These are phyloP conservation scores for Spea bombifrons DNA, from an alignment of 2,113 vertebrate species.

Conservation along the genomic window DNA sequence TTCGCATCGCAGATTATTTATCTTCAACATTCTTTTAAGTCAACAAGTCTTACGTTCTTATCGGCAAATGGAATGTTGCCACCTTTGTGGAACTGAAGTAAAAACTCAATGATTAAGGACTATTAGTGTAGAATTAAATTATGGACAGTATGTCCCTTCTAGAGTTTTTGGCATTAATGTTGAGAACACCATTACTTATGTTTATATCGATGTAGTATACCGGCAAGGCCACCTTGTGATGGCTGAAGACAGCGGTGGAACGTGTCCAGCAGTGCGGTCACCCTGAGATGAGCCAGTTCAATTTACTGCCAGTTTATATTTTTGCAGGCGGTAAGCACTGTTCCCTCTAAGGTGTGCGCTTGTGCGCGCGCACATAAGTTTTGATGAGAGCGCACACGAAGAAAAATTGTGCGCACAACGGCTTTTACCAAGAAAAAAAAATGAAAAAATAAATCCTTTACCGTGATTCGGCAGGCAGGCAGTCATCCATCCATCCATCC, in stretches of 20 bases:
- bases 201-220: slow-evolving; percentile 13
- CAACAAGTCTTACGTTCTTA: slow-evolving; percentile 24
- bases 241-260: background rate
- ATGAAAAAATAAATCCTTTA: no score
- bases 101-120: slow-evolving; percentile 9
- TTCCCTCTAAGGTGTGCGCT: no score
- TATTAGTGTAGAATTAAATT: slow-evolving; percentile 8
- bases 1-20: background rate
- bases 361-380: no score
- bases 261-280: background rate
- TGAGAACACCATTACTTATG: slow-evolving; percentile 12
- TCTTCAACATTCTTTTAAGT: background rate
- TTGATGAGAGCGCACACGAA: no score
- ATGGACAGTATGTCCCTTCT: background rate
- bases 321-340: no score
- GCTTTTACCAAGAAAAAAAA: no score
- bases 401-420: no score
- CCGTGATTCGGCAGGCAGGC: no score
- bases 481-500: no score
- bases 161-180: slow-evolving; percentile 4
- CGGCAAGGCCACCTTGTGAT: background rate
- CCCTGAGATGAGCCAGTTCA: no score
- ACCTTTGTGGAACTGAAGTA: slow-evolving; percentile 29
- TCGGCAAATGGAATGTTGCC: slow-evolving; percentile 31
- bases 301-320: no score